Conservation (phyloP, 2,888 invertebrate species). For the Orgyia antiqua region DNA sequence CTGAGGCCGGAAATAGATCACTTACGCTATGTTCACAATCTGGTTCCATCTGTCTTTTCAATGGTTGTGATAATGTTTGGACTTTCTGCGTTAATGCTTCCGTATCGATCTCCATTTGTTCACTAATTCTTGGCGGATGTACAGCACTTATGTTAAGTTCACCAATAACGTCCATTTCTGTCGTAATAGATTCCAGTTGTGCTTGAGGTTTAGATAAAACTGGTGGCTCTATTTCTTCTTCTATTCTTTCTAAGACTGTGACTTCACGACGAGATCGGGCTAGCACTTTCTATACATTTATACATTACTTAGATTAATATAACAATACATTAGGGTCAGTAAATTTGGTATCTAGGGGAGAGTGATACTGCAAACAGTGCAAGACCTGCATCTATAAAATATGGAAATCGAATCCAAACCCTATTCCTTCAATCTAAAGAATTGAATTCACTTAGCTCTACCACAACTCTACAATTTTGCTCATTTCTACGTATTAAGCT, state of each 20-base stretch:
- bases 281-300: constrained; percentile 25
- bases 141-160: constrained; percentile 10
- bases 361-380: too few species aligned
- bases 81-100: constrained; percentile 52
- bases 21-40: constrained; percentile 22
- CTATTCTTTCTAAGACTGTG: constrained; percentile 27
- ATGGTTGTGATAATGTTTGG: constrained; percentile 26
- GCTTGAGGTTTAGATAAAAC: constrained; percentile 8
- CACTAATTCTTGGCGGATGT: constrained; percentile 10
- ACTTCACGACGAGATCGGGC: constrained; percentile 12
- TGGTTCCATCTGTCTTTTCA: constrained; percentile 23
- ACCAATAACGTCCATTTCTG: constrained; percentile 18
- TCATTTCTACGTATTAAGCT: too few species aligned
- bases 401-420: background rate
- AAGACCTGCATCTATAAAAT: too few species aligned
- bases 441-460: too few species aligned
- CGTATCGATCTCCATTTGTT: constrained; percentile 29
- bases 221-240: constrained; percentile 28
- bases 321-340: too few species aligned
- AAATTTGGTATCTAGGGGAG: too few species aligned
- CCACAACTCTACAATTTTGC: too few species aligned
- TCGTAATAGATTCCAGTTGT: background rate
- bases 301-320: too few species aligned
- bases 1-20: too few species aligned
- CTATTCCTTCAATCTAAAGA: too few species aligned